Percentiles rank a stretch among this genome's conserved stretches.
Evolutionary conservation across 2,888 invertebrate species (phyloP).

Genomic region (Nymphalis polychloros): DNA sequence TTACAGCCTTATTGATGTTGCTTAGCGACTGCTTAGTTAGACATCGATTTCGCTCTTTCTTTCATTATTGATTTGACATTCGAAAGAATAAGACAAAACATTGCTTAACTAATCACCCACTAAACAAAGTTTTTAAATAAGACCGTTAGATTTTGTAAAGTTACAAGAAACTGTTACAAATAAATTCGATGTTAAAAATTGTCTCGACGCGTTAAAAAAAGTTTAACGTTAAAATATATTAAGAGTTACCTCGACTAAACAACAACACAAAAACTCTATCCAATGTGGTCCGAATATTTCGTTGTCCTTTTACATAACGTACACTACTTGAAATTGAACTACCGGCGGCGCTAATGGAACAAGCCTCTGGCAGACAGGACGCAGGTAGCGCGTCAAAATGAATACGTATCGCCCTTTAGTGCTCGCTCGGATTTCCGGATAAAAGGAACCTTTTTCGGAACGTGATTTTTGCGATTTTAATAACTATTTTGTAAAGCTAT

Average conservation of each 20-base stretch:
- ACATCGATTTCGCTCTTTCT: not conserved
- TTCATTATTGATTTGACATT: no score
- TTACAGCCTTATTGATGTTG: no score
- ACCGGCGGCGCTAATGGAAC: slow-evolving; percentile 32
- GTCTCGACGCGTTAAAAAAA: no score
- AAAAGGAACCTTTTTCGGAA: slow-evolving; percentile 13
- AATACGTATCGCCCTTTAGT: slow-evolving; percentile 32
- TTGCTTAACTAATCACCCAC: no score
- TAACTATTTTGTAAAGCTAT: not conserved
- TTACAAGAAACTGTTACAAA: no score
- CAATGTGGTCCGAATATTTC: slow-evolving; percentile 22
- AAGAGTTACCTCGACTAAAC: not conserved
- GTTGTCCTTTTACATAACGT: slow-evolving; percentile 26
- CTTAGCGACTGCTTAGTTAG: no score
- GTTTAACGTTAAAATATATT: not conserved
- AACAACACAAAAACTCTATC: slow-evolving; percentile 21
- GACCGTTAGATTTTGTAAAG: no score
- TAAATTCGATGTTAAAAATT: no score
- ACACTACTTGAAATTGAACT: slow-evolving; percentile 33
- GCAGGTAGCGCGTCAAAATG: slow-evolving; percentile 32
- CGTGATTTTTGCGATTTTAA: slow-evolving; percentile 12
- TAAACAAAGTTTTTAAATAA: no score
- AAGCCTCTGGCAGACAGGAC: slow-evolving; percentile 26
- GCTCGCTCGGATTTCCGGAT: slow-evolving; percentile 29
- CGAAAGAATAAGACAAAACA: no score